Conservation (phyloP, 2,797 vertebrate species). For the Tokudaia muenninki region DNA sequence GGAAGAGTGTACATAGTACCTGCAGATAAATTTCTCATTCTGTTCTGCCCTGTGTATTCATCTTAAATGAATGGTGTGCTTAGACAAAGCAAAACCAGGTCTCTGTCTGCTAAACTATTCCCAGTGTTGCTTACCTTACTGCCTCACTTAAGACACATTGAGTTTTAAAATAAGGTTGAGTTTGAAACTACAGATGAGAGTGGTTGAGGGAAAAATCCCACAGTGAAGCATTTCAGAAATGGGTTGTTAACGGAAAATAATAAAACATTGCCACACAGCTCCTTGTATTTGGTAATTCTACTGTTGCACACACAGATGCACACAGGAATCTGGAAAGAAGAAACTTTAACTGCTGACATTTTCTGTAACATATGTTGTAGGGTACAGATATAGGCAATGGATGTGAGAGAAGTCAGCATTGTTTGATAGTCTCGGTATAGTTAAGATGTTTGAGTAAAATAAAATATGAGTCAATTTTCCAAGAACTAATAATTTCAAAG, state of each 20-base stretch:
- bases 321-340: neutral
- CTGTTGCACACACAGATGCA: neutral
- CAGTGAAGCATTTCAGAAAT: neutral
- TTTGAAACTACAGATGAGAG: neutral
- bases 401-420: too few species aligned
- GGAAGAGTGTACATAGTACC: neutral
- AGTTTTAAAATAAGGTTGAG: neutral
- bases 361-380: too few species aligned
- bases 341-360: too few species aligned
- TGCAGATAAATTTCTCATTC: neutral
- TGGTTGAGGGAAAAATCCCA: neutral
- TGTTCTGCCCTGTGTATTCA: neutral
- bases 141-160: neutral
- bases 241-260: neutral
- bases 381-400: too few species aligned
- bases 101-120: neutral
- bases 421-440: too few species aligned
- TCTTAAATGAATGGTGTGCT: neutral
- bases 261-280: neutral
- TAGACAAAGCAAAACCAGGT: neutral
- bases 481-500: too few species aligned
- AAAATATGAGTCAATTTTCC: too few species aligned
- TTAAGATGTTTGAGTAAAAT: too few species aligned
- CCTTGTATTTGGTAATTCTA: neutral
- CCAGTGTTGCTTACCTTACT: neutral